A percentile compares a stretch with the other conserved stretches of the same genome.
phyloP scores from a whole-genome alignment of 2,888 invertebrate genomes.

The Chymomyza amoena region DNA sequence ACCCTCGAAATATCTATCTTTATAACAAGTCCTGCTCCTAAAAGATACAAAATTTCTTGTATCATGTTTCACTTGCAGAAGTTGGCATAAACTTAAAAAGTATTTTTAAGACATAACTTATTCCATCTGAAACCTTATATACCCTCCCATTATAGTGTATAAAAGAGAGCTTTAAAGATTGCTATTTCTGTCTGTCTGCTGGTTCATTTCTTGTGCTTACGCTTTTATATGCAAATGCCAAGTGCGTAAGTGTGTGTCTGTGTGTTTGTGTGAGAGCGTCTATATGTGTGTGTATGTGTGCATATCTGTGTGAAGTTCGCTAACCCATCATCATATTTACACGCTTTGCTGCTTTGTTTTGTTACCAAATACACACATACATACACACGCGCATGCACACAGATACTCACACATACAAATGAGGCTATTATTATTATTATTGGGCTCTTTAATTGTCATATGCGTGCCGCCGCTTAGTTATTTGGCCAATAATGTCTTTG shows the following conservation, averaged over 20 bases:
- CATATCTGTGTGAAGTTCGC: slow-evolving; percentile 49
- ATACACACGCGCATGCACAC: not conserved
- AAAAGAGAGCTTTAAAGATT: slow-evolving; percentile 1
- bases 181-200: not conserved
- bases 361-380: slow-evolving; percentile 12
- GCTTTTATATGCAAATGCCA: slow-evolving; percentile 47
- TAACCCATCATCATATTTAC: slow-evolving; percentile 71
- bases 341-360: slow-evolving; percentile 45
- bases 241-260: slow-evolving; percentile 2
- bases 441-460: slow-evolving; percentile 60
- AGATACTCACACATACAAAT: not conserved
- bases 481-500: slow-evolving; percentile 6
- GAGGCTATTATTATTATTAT: slow-evolving; percentile 47
- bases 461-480: not conserved
- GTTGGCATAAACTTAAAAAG: no score
- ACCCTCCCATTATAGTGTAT: not conserved
- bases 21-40: no score
- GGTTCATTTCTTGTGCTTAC: not conserved
- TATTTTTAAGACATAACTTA: not conserved
- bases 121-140: not conserved
- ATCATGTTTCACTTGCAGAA: no score
- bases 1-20: no score
- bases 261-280: slow-evolving; percentile 12
- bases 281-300: slow-evolving; percentile 11
- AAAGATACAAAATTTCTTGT: no score